Evolutionary conservation across 2,888 invertebrate genomes (phyloP).

Genomic region (Pseudococcus longispinus): DNA sequence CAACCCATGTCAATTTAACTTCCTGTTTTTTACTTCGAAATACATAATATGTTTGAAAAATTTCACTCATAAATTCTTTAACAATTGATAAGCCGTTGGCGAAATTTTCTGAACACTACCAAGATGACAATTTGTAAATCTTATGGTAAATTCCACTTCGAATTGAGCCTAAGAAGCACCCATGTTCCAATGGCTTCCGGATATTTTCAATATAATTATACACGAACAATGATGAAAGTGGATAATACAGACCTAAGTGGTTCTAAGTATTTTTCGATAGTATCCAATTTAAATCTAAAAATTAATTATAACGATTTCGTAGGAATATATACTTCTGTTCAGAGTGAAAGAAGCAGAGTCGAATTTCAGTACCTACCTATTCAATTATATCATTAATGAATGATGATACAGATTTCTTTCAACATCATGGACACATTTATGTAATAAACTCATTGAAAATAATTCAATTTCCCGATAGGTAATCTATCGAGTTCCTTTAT

Average conservation of each 20-base stretch:
- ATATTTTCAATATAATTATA: not conserved
- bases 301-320: not conserved
- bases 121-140: not conserved
- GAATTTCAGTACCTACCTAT: no score
- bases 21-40: conserved; percentile 29
- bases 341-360: not conserved
- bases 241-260: conserved; percentile 2
- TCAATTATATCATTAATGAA: no score
- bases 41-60: conserved; percentile 33
- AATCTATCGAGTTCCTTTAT: no score
- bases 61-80: conserved; percentile 8
- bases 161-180: not conserved
- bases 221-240: not conserved
- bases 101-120: not conserved
- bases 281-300: not conserved
- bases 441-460: not conserved
- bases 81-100: conserved; percentile 4
- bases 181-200: not conserved
- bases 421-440: not conserved
- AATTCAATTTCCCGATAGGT: not conserved
- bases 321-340: not conserved
- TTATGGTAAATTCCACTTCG: not conserved
- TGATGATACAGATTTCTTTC: not conserved
- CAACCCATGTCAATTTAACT: not conserved
- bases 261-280: not conserved